phyloP scores from a whole-genome alignment of 2,888 invertebrate species.

The Lycia hirtaria region DNA sequence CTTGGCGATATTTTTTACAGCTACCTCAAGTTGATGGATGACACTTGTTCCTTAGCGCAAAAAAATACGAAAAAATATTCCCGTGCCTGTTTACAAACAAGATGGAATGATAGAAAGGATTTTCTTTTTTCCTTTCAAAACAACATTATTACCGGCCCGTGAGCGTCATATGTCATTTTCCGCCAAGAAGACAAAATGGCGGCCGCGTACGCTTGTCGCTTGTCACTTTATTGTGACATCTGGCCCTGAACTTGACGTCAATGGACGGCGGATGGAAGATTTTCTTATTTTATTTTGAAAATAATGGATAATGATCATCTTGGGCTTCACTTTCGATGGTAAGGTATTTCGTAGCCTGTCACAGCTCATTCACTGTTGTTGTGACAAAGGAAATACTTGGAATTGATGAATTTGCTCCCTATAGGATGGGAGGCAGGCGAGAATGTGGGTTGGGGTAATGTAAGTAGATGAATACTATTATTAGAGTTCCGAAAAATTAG shows the following conservation, averaged over 20 bases:
- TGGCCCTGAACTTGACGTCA: conserved; percentile 39
- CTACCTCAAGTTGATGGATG: background rate
- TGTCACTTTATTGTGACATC: conserved; percentile 34
- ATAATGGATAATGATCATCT: conserved; percentile 15
- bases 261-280: conserved; percentile 25
- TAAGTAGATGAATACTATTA: background rate
- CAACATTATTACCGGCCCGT: conserved; percentile 11
- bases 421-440: background rate
- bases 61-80: background rate
- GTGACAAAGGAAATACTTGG: background rate
- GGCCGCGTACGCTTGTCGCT: conserved; percentile 9
- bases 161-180: conserved; percentile 15
- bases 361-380: background rate
- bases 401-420: background rate
- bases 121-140: conserved; percentile 4
- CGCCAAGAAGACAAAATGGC: conserved; percentile 37
- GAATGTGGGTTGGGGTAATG: too few species aligned
- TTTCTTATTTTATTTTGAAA: conserved; percentile 17
- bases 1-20: background rate
- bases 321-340: background rate
- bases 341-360: background rate
- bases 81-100: background rate
- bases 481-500: too few species aligned
- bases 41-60: background rate
- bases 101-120: conserved; percentile 3